phyloP scores from a whole-genome alignment of 2,797 vertebrate species.

The Chelonia mydas region DNA sequence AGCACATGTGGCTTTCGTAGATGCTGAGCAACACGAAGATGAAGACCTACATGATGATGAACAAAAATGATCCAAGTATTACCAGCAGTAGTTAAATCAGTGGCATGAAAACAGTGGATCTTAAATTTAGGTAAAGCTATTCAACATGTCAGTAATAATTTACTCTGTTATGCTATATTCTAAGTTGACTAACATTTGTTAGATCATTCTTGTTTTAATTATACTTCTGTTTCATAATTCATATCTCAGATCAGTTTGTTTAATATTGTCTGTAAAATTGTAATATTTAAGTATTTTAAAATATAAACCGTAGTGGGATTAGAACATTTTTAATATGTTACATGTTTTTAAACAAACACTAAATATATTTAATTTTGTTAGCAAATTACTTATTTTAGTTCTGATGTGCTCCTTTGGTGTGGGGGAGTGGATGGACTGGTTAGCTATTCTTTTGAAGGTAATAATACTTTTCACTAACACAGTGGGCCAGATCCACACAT shows the following conservation, averaged over 20 bases:
- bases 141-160: background rate
- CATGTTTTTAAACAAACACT: background rate
- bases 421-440: background rate
- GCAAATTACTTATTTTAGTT: background rate
- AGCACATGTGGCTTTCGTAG: background rate
- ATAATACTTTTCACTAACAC: background rate
- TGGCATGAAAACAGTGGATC: background rate
- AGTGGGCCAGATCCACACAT: background rate
- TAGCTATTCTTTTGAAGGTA: background rate
- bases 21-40: background rate
- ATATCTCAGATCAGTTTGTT: background rate
- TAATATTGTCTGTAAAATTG: background rate
- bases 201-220: background rate
- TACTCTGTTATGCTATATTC: background rate
- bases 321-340: background rate
- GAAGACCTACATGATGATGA: background rate
- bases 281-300: background rate
- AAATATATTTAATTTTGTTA: background rate
- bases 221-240: background rate
- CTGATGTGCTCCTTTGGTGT: background rate
- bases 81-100: background rate
- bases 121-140: background rate
- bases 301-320: background rate
- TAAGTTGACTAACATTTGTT: background rate
- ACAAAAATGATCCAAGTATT: background rate